Evolutionary conservation across 2,888 invertebrate genomes (phyloP).

Genomic region (Leptinotarsa juncta): DNA sequence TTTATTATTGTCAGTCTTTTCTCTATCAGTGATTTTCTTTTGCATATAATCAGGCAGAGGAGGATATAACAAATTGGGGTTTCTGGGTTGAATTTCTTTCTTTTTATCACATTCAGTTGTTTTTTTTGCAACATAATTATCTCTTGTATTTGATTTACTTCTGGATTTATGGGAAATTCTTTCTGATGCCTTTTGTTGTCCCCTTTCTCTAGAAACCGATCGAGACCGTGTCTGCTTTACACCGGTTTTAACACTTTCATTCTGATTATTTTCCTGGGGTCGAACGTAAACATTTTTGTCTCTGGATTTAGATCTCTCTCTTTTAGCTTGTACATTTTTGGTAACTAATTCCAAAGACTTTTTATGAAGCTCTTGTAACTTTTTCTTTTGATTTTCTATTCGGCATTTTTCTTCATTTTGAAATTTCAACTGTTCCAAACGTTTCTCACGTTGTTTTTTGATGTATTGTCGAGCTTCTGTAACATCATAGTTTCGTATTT

Average conservation of each 20-base stretch:
- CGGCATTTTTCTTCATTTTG: constrained; percentile 54
- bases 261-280: constrained; percentile 27
- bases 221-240: constrained; percentile 19
- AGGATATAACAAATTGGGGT: constrained; percentile 45
- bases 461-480: constrained; percentile 70
- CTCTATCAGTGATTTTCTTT: constrained; percentile 5
- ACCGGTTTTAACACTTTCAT: not conserved
- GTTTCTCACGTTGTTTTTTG: constrained; percentile 68
- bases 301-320: constrained; percentile 54
- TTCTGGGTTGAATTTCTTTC: not conserved
- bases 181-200: not conserved
- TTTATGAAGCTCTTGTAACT: constrained; percentile 65
- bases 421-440: constrained; percentile 62
- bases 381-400: constrained; percentile 64
- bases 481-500: constrained; percentile 64
- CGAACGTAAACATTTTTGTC: constrained; percentile 44
- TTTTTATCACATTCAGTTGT: constrained; percentile 17
- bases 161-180: not conserved
- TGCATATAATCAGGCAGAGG: constrained; percentile 31
- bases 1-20: not conserved
- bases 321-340: constrained; percentile 62
- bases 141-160: constrained; percentile 15
- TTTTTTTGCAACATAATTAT: constrained; percentile 11
- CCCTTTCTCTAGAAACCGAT: constrained; percentile 30
- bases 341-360: constrained; percentile 65